Base-by-base conservation (phyloP, 1,140 invertebrate species). In the Brevipalpus yothersi region DNA sequence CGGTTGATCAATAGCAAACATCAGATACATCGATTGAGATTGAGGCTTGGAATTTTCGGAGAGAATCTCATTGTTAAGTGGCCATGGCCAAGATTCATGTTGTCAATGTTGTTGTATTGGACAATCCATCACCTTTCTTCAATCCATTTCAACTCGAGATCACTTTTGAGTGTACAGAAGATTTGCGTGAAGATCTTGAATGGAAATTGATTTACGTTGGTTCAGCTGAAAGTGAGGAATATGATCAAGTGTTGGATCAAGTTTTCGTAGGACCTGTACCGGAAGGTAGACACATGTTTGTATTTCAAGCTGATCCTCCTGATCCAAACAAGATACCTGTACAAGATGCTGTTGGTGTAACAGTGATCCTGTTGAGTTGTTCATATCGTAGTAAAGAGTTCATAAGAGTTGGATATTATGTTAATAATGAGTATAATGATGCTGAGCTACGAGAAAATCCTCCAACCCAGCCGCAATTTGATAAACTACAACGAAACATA, bases 131-230 rank as follows among this genome's bases (percentile, higher is more conserved):
- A 65, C 82, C 84, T 9, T 96, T 96, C 74, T 77, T 83, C 41
- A 91, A 90, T 72, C 90, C 90, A 1, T 95, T 96, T 72, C 89
- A 95, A 72, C 96, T 97, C 72, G 92, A 97, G 76, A 81, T 97
- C 58, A 94, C 91, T 9, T 97, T 97, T 71, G 92, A 97, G 72
- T 95, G 91, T 69, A 88, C 94, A 62, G 92, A 96, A 74, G 89
- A 94, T 71, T 71, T 97, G 0, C 88, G 90, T 72, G 83, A 88
- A 81, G 92, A 97, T 80, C 74, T 99, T 39, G 94, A 98, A 78
- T 98, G 93, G 92, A 95, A 94, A 73, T 93, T 98, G 78, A 95
- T 97, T 63, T 99, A 98, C 73, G 94, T 99, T 40, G 92, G 93
- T 2, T 93, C 90, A 41, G 92, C 93, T 0, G 92, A 97, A 72